A percentile compares a stretch with the other conserved stretches of the same genome.
Conservation (phyloP, 2,888 invertebrate genomes). For the Acleris cristana region DNA sequence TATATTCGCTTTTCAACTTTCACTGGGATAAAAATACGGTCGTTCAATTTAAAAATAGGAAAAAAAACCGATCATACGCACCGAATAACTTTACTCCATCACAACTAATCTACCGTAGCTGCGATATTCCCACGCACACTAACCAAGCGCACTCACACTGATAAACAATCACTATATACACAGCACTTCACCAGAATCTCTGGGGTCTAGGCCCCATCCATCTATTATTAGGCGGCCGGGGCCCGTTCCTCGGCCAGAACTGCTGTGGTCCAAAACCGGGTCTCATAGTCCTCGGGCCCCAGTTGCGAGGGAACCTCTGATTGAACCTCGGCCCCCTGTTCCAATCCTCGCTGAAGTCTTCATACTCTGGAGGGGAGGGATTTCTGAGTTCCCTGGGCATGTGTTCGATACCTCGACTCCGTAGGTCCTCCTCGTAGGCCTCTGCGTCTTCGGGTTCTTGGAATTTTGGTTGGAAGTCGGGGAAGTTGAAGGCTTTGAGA, state of each 20-base stretch:
- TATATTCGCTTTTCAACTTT: too few species aligned
- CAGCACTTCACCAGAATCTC: conserved; percentile 75
- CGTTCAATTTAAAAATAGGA: too few species aligned
- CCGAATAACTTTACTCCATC: background rate
- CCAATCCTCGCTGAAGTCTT: conserved; percentile 58
- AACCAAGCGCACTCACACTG: conserved; percentile 14
- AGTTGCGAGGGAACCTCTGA: conserved; percentile 71
- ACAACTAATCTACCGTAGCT: background rate
- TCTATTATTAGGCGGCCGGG: conserved; percentile 64
- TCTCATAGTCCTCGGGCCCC: conserved; percentile 68
- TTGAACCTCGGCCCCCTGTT: conserved; percentile 53
- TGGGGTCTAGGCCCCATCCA: conserved; percentile 70
- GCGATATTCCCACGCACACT: conserved; percentile 10
- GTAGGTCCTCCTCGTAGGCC: conserved; percentile 61
- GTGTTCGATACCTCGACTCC: conserved; percentile 53
- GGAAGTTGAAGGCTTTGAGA: conserved; percentile 53
- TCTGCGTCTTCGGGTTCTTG: conserved; percentile 45
- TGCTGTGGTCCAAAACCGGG: conserved; percentile 51
- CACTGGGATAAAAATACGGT: too few species aligned
- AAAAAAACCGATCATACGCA: background rate
- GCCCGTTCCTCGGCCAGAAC: conserved; percentile 68
- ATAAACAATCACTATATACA: conserved; percentile 23
- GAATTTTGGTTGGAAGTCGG: background rate
- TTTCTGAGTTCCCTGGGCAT: conserved; percentile 37
- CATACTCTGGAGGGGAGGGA: conserved; percentile 50